Evolutionary conservation across 2,113 vertebrate species (phyloP), one percentile per base, ranked within the genome.

Genomic region (Platichthys flesus): DNA sequence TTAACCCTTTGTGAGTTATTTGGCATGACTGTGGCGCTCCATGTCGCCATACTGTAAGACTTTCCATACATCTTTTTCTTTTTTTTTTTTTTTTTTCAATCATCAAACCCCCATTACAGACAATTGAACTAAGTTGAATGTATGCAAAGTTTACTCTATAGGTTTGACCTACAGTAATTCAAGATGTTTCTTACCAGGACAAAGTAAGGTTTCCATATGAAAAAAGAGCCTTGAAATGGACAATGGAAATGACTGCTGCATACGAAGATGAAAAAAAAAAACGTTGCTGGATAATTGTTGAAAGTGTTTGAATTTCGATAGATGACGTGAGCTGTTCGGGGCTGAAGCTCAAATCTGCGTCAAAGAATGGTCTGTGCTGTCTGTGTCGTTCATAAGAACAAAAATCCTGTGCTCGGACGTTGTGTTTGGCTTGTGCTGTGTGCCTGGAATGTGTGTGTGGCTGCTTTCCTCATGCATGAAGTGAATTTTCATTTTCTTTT

Each of bases 121-220:
- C 81, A 85, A 87, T 83, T 90, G 2, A 85, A 72, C 71, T 84
- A 28, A 72, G 74, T 71, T 90, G 90, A 93, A 92, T 92, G 91
- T 92, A 92, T 85, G 78, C 65, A 80, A 78, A 47, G 23, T 81
- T 16, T 80, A 74, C 62, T 64, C 73, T 76, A 72, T 74, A 67
- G 52, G 59, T 81, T 78, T 78, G n/a, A 81, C 62, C 68, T 76
- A 23, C 63, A 66, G 71, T 74, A 71, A 78, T 78, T 81, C 51
- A 66, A 76, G 66, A 60, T 81, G 24, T 71, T 64, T 54, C 14
- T 54, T 54, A 54, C 20, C 51, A 21, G 47, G 47, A 51, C 47
- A 65, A 40, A 75, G 31, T 47, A 18, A 76, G 54, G 54, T 71
- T 83, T 71, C 78, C 2, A 51, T 62, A 61, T 70, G 52, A 45